Evolutionary conservation across 2,888 invertebrate species (phyloP), one percentile per base, ranked within the genome.

Genomic region (Phasia obesa): DNA sequence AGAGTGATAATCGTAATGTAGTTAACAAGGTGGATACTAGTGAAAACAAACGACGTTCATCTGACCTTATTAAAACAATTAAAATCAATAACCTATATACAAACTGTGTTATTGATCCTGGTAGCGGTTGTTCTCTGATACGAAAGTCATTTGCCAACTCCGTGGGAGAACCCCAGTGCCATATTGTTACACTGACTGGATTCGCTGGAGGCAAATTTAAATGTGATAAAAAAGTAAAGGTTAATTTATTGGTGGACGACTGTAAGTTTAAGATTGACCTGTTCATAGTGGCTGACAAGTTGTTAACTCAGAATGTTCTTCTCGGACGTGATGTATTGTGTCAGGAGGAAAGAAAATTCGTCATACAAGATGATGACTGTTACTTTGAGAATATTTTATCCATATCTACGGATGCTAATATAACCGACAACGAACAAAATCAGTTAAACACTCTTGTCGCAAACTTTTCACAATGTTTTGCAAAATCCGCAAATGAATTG

Each of bases 241-340:
- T 17, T 7, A 19, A 62, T 25, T 4, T 47, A 2, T 62, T 44
- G 4, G 27, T 62, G 42, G 62, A 62, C 9, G 60, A 21, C 21
- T 38, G 9, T 21, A 19, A 19, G 21, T 53, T 53, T 27, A 27
- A 25, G 2, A 25, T 35, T 11, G 57, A 57, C 9, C 7, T 57
- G 19, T 11, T 57, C 1, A n/a, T 35, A n/a, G 31, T 57, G 4
- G 2, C 31, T 5, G 51, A 65, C n/a, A 7, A 27, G n/a, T 19
- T 49, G 5, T n/a, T 51, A 19, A 19, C 27, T 4, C 31, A 65
- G 21, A 51, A 65, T 27, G 65, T 65, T 21, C 49, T 65, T 27
- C 27, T 65, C 11, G 31, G 65, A 2, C 31, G 65, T 27, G 65
- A 65, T 9, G 65, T 65, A 13, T 27, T 64, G 11, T 47, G 27